Conservation (phyloP, 2,797 vertebrate genomes). For the Miichthys miiuy region DNA sequence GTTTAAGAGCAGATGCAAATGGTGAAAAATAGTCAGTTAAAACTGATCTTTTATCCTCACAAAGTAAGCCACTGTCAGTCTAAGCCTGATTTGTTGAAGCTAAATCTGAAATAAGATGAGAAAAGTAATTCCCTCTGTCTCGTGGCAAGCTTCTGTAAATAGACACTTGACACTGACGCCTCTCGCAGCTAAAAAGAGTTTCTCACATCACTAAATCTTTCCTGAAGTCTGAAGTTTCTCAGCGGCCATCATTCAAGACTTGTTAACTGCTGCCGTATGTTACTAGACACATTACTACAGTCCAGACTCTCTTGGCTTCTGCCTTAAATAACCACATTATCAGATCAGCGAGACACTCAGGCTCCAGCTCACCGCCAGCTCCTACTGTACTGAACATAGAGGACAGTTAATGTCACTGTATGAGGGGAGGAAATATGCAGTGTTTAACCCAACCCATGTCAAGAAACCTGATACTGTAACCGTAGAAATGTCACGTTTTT, state of each 20-base stretch:
- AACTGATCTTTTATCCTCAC: not conserved
- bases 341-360: conserved; percentile 56
- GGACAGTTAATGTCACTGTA: not conserved
- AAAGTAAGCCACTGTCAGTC: not conserved
- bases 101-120: no score
- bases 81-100: no score
- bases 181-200: conserved; percentile 31
- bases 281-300: conserved; percentile 18
- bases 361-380: conserved; percentile 40
- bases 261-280: conserved; percentile 23
- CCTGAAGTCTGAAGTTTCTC: conserved; percentile 30
- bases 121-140: not conserved
- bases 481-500: not conserved
- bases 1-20: not conserved
- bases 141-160: conserved; percentile 29
- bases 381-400: conserved; percentile 22
- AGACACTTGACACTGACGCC: conserved; percentile 31
- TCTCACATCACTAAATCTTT: conserved; percentile 39
- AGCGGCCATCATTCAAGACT: conserved; percentile 26
- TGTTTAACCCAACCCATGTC: conserved; percentile 1
- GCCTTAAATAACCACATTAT: conserved; percentile 78
- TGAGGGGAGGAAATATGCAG: not conserved
- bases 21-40: not conserved
- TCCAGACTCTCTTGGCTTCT: conserved; percentile 12
- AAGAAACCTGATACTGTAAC: conserved; percentile 18